Evolutionary conservation across 2,888 invertebrate species (phyloP).

Genomic region (Troides aeacus): DNA sequence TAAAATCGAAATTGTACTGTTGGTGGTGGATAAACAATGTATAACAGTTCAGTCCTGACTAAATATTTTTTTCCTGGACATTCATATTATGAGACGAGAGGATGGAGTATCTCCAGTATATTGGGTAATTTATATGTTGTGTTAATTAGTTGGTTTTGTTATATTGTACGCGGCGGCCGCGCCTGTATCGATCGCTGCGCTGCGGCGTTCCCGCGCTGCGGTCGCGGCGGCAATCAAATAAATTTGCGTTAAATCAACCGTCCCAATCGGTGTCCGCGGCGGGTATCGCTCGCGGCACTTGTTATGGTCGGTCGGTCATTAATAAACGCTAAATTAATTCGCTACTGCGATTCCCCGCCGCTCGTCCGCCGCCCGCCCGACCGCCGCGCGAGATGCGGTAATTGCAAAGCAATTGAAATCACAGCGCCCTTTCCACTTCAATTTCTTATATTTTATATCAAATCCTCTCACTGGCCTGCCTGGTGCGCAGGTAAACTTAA

Average conservation of each 20-base stretch:
- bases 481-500: no score
- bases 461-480: no score
- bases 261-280: conserved; percentile 5
- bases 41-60: no score
- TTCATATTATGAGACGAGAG: no score
- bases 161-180: not conserved
- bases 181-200: not conserved
- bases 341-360: not conserved
- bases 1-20: no score
- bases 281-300: not conserved
- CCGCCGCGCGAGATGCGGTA: not conserved
- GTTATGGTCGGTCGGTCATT: not conserved
- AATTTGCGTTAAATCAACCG: conserved; percentile 19
- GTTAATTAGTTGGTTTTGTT: no score
- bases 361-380: not conserved
- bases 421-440: no score
- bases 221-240: conserved; percentile 11
- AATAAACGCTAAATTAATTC: conserved; percentile 22
- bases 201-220: not conserved
- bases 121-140: no score
- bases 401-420: not conserved
- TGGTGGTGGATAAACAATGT: no score
- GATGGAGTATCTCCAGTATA: no score
- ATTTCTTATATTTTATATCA: no score
- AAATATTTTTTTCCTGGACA: no score